Conservation (phyloP, 2,797 vertebrate species). For the Eulemur mongoz region DNA sequence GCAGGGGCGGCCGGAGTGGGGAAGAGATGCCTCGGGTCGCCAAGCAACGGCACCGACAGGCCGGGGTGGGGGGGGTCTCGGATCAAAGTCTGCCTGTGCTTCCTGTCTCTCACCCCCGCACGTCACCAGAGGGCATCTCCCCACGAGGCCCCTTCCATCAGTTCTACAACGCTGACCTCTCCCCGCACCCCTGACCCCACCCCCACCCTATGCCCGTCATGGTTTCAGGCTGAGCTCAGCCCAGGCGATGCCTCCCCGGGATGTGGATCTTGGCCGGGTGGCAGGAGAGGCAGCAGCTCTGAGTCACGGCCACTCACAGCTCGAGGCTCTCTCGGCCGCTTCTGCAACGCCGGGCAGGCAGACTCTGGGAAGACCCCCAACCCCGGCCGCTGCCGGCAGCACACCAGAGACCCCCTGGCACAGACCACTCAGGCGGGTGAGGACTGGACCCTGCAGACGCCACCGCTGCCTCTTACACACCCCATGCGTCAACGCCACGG, state of each 20-base stretch:
- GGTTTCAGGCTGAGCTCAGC: conserved; percentile 33
- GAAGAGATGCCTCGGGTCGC: background rate
- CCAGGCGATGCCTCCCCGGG: background rate
- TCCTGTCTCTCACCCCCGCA: background rate
- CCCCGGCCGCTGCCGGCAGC: rapidly evolving
- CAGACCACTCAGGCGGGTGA: rapidly evolving
- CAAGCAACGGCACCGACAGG: background rate
- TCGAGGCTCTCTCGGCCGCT: background rate
- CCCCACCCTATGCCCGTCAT: background rate
- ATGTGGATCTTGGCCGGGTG: conserved; percentile 53
- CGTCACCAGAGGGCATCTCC: background rate
- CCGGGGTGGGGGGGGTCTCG: background rate
- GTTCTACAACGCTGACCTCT: background rate
- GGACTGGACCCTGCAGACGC: background rate
- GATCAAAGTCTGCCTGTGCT: background rate
- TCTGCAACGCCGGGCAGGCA: background rate
- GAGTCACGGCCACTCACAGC: background rate
- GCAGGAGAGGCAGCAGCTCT: background rate
- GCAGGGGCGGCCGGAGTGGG: rapidly evolving
- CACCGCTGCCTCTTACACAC: rapidly evolving
- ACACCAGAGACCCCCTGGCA: background rate
- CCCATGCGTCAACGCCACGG: rapidly evolving
- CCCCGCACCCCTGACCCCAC: background rate
- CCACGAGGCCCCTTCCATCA: background rate
- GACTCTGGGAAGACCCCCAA: background rate